Evolutionary conservation across 2,888 invertebrate genomes (phyloP).

Genomic region (Drosophila tripunctata): DNA sequence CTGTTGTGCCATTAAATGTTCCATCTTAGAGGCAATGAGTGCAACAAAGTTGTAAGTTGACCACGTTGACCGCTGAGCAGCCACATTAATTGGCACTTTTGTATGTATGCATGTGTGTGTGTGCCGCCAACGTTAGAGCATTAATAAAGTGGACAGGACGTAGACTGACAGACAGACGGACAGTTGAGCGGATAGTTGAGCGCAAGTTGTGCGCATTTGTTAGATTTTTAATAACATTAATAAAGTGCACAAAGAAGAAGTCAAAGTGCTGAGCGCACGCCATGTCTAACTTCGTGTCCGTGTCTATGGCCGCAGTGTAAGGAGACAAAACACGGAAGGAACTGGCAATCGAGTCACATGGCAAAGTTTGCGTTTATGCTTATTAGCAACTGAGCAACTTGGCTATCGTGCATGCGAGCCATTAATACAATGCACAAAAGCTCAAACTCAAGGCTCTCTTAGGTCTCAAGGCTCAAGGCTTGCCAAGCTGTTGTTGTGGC

Average conservation of each 20-base stretch:
- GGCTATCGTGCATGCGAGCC: constrained; percentile 66
- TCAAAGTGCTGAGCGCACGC: constrained; percentile 66
- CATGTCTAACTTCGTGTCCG: constrained; percentile 19
- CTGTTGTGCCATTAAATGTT: constrained; percentile 31
- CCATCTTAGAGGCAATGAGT: constrained; percentile 24
- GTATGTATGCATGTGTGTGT: too few relatives aligned
- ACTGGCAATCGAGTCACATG: constrained; percentile 57
- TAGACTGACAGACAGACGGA: not conserved
- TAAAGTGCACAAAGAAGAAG: constrained; percentile 78
- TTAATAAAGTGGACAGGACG: constrained; percentile 43
- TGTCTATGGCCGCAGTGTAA: constrained; percentile 14
- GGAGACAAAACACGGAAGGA: constrained; percentile 35
- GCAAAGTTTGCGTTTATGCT: constrained; percentile 72
- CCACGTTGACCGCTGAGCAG: constrained; percentile 35
- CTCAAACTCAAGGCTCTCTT: constrained; percentile 16
- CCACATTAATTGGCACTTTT: constrained; percentile 48
- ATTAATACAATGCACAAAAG: constrained; percentile 71
- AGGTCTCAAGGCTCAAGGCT: not conserved
- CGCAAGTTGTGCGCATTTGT: constrained; percentile 65
- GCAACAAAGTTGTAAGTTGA: constrained; percentile 51
- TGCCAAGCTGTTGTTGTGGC: constrained; percentile 6
- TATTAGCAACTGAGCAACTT: constrained; percentile 65
- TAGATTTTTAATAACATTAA: constrained; percentile 81
- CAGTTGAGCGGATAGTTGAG: constrained; percentile 11
- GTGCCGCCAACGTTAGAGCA: constrained; percentile 24